Percentiles rank a stretch among this genome's conserved stretches.
phyloP scores from a whole-genome alignment of 2,113 vertebrate genomes.

The Oceanites oceanicus region DNA sequence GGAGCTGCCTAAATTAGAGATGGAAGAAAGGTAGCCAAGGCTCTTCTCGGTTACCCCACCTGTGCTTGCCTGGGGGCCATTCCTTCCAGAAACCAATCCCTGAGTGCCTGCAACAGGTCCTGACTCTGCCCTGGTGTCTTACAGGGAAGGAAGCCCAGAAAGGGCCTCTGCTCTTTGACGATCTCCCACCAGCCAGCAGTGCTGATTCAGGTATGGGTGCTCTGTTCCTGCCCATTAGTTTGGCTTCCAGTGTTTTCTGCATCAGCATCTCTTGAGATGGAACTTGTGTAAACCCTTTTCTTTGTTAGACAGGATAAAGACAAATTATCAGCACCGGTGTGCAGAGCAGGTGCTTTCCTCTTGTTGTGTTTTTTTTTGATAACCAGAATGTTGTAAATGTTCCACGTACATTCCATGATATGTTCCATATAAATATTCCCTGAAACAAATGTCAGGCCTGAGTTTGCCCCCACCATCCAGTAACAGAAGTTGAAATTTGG shows the following conservation, averaged over 20 bases:
- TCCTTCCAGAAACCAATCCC: background rate
- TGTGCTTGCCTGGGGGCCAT: background rate
- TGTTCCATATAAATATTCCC: background rate
- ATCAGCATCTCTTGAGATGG: constrained; percentile 18
- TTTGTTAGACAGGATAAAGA: background rate
- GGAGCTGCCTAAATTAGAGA: background rate
- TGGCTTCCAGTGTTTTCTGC: constrained; percentile 1
- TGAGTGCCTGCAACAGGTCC: background rate
- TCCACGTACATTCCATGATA: background rate
- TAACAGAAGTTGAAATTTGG: background rate
- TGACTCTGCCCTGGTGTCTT: constrained; percentile 50
- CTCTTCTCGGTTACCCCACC: rapidly evolving
- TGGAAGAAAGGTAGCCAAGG: too few relatives aligned
- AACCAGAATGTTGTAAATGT: background rate
- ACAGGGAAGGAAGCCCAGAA: constrained; percentile 65
- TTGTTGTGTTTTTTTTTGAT: background rate
- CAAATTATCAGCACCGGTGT: background rate
- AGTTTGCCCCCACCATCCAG: rapidly evolving
- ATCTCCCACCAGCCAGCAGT: constrained; percentile 70
- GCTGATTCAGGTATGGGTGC: constrained; percentile 70
- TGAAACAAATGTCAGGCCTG: background rate
- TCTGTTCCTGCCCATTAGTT: background rate
- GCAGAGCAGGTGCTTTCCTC: background rate
- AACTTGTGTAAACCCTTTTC: background rate
- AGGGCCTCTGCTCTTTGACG: constrained; percentile 66